Conservation (phyloP, 1,140 invertebrate genomes). For the Drosophila lowei region DNA sequence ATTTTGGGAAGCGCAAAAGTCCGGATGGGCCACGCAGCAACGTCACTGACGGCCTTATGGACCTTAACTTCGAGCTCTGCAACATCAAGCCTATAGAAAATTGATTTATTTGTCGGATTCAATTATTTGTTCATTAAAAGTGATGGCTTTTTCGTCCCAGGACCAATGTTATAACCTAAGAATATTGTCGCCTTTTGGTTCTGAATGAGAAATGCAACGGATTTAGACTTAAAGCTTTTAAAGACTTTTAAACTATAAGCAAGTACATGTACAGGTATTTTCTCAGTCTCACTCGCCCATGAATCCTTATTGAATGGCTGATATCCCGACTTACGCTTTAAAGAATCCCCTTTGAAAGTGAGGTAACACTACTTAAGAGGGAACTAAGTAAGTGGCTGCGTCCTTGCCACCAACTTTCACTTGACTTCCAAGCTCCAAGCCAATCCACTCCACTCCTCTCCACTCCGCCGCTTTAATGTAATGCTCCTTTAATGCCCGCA, state of each 20-base stretch:
- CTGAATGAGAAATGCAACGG: too few relatives aligned
- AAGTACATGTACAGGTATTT: too few relatives aligned
- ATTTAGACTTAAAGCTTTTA: too few relatives aligned
- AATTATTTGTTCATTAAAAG: too few relatives aligned
- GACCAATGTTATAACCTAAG: too few relatives aligned
- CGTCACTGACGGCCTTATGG: slow-evolving; percentile 85
- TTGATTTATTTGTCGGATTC: too few relatives aligned
- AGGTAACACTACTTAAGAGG: slow-evolving; percentile 22
- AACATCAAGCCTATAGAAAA: slow-evolving; percentile 85
- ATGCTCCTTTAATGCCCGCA: slow-evolving; percentile 44
- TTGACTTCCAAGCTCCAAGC: slow-evolving; percentile 37
- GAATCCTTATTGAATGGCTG: too few relatives aligned
- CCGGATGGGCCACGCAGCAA: slow-evolving; percentile 49
- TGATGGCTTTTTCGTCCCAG: too few relatives aligned
- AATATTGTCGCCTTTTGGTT: too few relatives aligned
- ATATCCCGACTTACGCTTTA: not conserved
- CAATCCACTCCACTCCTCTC: not conserved
- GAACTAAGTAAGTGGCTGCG: slow-evolving; percentile 40
- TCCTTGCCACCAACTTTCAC: slow-evolving; percentile 62
- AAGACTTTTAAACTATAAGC: too few relatives aligned
- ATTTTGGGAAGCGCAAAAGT: slow-evolving; percentile 65
- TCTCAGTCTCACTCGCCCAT: too few relatives aligned
- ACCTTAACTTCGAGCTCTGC: slow-evolving; percentile 93
- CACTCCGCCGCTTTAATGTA: slow-evolving; percentile 16
- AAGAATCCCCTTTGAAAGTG: not conserved